These are phyloP conservation scores for Pteropus alecto DNA, from an alignment of 2,113 vertebrate species.

Conservation along the genomic window DNA sequence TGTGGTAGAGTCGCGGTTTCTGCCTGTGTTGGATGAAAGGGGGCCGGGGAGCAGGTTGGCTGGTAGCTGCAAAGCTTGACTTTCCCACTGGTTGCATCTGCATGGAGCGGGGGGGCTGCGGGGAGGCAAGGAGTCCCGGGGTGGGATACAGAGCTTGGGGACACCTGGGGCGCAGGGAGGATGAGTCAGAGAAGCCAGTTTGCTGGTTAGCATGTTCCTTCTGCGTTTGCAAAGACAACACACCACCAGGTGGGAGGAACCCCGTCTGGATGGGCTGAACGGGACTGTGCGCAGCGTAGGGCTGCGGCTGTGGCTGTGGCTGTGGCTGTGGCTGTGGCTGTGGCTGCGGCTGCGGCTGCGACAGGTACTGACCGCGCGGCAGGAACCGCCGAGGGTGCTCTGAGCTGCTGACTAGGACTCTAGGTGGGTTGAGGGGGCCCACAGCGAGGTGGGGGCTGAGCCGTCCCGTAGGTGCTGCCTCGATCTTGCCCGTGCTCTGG, in stretches of 20 bases:
- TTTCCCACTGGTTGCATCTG: slow-evolving; percentile 90
- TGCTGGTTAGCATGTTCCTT: slow-evolving; percentile 95
- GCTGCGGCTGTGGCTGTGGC: slow-evolving; percentile 82
- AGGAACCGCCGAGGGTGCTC: slow-evolving; percentile 92
- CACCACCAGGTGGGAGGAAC: slow-evolving; percentile 83
- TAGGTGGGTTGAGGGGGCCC: slow-evolving; percentile 82
- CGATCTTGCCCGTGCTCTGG: slow-evolving; percentile 91
- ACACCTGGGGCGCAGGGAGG: slow-evolving; percentile 89
- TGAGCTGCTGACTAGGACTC: slow-evolving; percentile 88
- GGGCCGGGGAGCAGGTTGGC: slow-evolving; percentile 87
- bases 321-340: slow-evolving; percentile 87
- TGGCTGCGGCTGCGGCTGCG: slow-evolving; percentile 86
- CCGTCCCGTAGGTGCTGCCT: slow-evolving; percentile 78
- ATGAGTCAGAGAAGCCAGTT: slow-evolving; percentile 92
- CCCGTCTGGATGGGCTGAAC: slow-evolving; percentile 89
- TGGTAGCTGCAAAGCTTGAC: slow-evolving; percentile 88
- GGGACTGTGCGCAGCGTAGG: slow-evolving; percentile 89
- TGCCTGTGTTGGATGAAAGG: slow-evolving; percentile 90
- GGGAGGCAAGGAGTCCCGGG: slow-evolving; percentile 86
- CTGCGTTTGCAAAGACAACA: slow-evolving; percentile 92
- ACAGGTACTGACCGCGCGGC: slow-evolving; percentile 91
- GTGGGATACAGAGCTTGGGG: slow-evolving; percentile 90
- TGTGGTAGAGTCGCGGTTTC: slow-evolving; percentile 92
- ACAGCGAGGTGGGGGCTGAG: slow-evolving; percentile 86
- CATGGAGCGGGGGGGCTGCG: slow-evolving; percentile 86